phyloP scores from a whole-genome alignment of 2,797 vertebrate genomes.

The Takifugu ocellatus region DNA sequence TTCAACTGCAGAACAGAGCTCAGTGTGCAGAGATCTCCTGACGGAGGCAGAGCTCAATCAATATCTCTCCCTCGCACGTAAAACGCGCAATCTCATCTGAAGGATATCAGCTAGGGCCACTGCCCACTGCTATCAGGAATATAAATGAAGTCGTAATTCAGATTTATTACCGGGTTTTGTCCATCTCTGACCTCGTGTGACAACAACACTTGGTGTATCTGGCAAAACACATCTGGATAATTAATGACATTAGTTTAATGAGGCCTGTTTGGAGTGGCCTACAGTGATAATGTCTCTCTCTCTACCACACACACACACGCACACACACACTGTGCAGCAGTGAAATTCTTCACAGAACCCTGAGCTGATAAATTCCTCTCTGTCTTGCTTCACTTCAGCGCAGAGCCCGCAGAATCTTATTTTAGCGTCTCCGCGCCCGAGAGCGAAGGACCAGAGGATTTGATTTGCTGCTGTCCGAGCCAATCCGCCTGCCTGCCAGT shows the following conservation, averaged over 20 bases:
- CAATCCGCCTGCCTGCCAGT: constrained; percentile 42
- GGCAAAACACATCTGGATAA: constrained; percentile 69
- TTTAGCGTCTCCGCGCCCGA: constrained; percentile 36
- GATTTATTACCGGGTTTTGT: constrained; percentile 44
- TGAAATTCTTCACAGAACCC: constrained; percentile 58
- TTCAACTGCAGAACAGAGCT: no score
- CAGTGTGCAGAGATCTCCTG: no score
- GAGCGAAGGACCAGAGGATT: constrained; percentile 34
- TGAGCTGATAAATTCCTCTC: constrained; percentile 41
- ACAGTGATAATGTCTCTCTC: constrained; percentile 55
- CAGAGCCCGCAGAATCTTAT: constrained; percentile 28
- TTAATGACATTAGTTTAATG: constrained; percentile 74
- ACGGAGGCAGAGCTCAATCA: no score
- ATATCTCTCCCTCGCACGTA: background rate
- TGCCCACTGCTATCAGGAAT: constrained; percentile 29
- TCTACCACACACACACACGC: constrained; percentile 21
- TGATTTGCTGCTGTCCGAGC: constrained; percentile 51
- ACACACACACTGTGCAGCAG: constrained; percentile 28
- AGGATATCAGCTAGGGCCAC: constrained; percentile 8
- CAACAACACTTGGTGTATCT: constrained; percentile 38
- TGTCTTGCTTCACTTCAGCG: constrained; percentile 10
- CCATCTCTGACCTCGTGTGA: constrained; percentile 59
- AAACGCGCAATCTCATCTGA: constrained; percentile 10
- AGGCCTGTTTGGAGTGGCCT: constrained; percentile 67
- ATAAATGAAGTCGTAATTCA: constrained; percentile 44